These are phyloP conservation scores for Lanistes nyassanus DNA, from an alignment of 1,140 invertebrate species.

Conservation along the genomic window DNA sequence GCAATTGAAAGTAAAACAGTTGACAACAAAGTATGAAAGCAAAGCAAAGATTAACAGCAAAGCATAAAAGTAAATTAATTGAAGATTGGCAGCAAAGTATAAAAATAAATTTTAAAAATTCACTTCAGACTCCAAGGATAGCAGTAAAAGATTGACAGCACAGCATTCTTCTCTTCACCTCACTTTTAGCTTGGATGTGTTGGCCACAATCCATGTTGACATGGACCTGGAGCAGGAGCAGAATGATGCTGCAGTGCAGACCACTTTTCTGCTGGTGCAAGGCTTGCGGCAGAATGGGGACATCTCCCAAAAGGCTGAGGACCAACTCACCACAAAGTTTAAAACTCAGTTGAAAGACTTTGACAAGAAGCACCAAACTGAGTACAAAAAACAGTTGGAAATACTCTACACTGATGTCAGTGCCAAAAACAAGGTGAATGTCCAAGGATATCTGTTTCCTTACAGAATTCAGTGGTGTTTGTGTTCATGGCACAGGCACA, in stretches of 20 bases:
- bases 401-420: constrained; percentile 55
- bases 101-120: too few relatives aligned
- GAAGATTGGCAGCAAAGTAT: too few relatives aligned
- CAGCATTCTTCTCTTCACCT: neutral
- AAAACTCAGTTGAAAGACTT: constrained; percentile 41
- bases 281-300: constrained; percentile 55
- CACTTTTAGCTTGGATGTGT: constrained; percentile 52
- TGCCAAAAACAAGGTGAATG: constrained; percentile 60
- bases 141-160: too few relatives aligned
- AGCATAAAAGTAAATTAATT: too few relatives aligned
- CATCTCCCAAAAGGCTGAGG: constrained; percentile 45
- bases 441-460: too few relatives aligned
- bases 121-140: too few relatives aligned
- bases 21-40: too few relatives aligned
- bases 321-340: constrained; percentile 39
- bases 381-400: constrained; percentile 57
- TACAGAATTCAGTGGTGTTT: too few relatives aligned
- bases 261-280: constrained; percentile 39
- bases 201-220: constrained; percentile 54
- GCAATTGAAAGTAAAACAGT: too few relatives aligned
- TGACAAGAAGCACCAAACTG: constrained; percentile 52
- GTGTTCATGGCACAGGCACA: too few relatives aligned
- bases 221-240: constrained; percentile 56
- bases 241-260: constrained; percentile 44
- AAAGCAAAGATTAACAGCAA: too few relatives aligned